Evolutionary conservation across 1,140 invertebrate genomes (phyloP).

Genomic region (Heliconius congener): DNA sequence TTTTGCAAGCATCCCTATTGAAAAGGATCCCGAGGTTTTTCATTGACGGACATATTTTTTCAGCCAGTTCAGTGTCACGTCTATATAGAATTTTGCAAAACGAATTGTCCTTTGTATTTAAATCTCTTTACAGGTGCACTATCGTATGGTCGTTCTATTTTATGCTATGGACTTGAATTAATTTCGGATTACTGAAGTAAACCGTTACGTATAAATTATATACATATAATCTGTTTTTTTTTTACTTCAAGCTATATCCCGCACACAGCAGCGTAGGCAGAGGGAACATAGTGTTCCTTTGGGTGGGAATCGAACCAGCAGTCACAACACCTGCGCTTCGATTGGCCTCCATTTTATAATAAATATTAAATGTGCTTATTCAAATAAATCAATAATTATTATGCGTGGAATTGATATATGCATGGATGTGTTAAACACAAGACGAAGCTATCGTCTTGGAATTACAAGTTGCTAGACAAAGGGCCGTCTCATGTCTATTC

Average conservation of each 20-base stretch:
- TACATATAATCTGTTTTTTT: neutral
- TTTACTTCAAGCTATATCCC: no score
- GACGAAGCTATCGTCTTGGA: constrained; percentile 40
- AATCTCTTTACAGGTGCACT: neutral
- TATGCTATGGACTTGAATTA: neutral
- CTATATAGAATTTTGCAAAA: neutral
- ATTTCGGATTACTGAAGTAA: no score
- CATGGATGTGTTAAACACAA: constrained; percentile 21
- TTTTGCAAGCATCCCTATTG: constrained; percentile 16
- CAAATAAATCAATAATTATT: neutral
- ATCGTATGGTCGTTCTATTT: neutral
- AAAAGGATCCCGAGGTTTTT: constrained; percentile 38
- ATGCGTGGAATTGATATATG: constrained; percentile 19
- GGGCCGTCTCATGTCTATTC: constrained; percentile 61
- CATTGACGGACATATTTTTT: constrained; percentile 19
- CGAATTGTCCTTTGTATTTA: neutral
- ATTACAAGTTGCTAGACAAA: constrained; percentile 59
- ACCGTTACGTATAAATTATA: neutral
- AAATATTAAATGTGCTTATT: no score
- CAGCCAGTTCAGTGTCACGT: neutral
- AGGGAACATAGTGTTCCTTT: no score
- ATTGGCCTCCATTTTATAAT: no score
- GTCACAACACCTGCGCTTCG: no score
- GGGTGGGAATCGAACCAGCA: no score
- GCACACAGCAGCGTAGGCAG: no score